A percentile compares a stretch with the other conserved stretches of the same genome.
phyloP scores from a whole-genome alignment of 1,140 invertebrate genomes.

The Zaprionus inermis region DNA sequence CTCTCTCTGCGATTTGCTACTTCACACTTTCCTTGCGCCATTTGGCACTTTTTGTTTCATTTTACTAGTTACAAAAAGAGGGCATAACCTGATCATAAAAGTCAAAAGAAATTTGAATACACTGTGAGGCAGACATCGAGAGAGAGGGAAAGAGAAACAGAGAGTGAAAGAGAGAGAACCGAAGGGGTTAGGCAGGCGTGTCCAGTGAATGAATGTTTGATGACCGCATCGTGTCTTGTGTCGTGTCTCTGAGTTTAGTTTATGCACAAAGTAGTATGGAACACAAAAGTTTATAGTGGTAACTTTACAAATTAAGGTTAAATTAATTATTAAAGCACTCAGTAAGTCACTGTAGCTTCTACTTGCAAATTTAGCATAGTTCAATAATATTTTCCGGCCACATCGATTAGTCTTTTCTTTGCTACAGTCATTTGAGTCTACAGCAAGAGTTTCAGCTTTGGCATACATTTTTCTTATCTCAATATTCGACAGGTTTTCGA shows the following conservation, averaged over 20 bases:
- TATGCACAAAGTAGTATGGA: conserved; percentile 22
- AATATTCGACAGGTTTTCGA: too few species aligned
- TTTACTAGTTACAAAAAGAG: conserved; percentile 35
- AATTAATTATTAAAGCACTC: too few species aligned
- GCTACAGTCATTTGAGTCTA: too few species aligned
- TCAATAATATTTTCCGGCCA: background rate
- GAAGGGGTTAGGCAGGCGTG: conserved; percentile 36
- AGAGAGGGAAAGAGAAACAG: background rate
- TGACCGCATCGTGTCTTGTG: conserved; percentile 8
- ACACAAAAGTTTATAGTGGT: background rate
- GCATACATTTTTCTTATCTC: too few species aligned
- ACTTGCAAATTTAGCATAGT: background rate
- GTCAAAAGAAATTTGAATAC: conserved; percentile 63
- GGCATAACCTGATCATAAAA: conserved; percentile 43
- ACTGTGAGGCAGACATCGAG: conserved; percentile 14
- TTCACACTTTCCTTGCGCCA: conserved; percentile 80
- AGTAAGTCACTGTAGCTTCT: background rate
- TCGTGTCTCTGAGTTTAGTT: conserved; percentile 25
- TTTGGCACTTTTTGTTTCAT: conserved; percentile 74
- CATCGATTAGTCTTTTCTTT: too few species aligned
- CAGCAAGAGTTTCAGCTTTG: too few species aligned
- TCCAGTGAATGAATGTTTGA: conserved; percentile 14
- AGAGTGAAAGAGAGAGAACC: background rate
- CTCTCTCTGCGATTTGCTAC: conserved; percentile 50
- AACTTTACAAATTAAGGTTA: background rate